These are phyloP conservation scores for Schizopygopsis malacanthus DNA, from an alignment of 2,797 vertebrate species.

Conservation along the genomic window DNA sequence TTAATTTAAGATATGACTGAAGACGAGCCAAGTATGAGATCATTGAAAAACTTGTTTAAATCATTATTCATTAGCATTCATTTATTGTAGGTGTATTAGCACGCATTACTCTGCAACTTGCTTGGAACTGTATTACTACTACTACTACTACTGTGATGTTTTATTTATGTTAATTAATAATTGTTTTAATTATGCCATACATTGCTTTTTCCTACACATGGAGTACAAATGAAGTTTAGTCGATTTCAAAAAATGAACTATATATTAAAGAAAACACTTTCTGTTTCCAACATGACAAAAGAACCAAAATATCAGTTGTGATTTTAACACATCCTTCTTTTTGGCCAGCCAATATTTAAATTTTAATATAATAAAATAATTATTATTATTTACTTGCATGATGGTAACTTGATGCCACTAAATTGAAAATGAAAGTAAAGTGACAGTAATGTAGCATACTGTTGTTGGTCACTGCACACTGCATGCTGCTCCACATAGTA, in stretches of 20 bases:
- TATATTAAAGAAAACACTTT: background rate
- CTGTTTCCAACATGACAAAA: background rate
- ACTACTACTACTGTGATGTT: background rate
- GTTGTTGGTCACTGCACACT: background rate
- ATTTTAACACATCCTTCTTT: background rate
- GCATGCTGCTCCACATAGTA: background rate
- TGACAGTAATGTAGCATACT: background rate
- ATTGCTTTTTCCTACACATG: background rate
- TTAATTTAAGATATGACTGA: background rate
- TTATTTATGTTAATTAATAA: background rate
- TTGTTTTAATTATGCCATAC: background rate
- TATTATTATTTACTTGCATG: too few relatives aligned
- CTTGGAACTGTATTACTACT: background rate
- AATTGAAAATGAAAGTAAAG: too few relatives aligned
- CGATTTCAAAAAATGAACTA: background rate
- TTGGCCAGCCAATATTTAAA: background rate
- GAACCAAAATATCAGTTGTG: background rate
- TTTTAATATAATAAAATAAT: background rate
- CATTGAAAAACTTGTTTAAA: background rate
- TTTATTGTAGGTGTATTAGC: background rate
- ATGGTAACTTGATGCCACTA: too few relatives aligned
- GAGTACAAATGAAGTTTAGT: background rate
- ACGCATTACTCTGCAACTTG: background rate
- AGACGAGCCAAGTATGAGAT: background rate
- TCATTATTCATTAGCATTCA: background rate